Conservation (phyloP, 2,113 vertebrate genomes). For the Terrapene triunguis region DNA sequence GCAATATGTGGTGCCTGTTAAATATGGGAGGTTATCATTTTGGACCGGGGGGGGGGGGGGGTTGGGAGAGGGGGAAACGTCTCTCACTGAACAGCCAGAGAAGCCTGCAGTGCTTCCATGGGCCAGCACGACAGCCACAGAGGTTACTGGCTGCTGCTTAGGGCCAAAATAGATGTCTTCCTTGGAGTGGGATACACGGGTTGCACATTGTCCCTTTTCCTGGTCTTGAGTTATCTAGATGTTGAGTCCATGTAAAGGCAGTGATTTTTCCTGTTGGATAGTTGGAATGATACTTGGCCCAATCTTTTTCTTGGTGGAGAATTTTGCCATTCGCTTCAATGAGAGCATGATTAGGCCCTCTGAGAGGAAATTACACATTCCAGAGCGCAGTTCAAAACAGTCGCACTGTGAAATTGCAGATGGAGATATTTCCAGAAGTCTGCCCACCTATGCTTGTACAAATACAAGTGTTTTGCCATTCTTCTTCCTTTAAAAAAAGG, state of each 20-base stretch:
- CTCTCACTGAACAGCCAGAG: neutral
- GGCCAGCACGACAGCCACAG: neutral
- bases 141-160: accelerated
- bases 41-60: neutral
- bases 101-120: neutral
- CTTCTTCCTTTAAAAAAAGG: neutral
- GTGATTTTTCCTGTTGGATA: neutral
- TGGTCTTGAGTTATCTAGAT: accelerated
- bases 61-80: neutral
- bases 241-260: neutral
- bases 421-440: slow-evolving; percentile 43
- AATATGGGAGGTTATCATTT: neutral
- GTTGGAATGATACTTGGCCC: neutral
- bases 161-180: neutral
- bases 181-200: neutral
- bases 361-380: slow-evolving; percentile 35
- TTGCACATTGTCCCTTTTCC: neutral
- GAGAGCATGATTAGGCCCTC: slow-evolving; percentile 23
- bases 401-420: slow-evolving; percentile 33
- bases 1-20: neutral
- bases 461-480: slow-evolving; percentile 5
- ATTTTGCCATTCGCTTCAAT: slow-evolving; percentile 9
- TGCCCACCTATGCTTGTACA: neutral
- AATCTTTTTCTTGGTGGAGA: neutral
- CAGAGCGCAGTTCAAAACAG: neutral